A percentile compares a stretch with the other conserved stretches of the same genome.
These are phyloP conservation scores for Drosophila barbarae DNA, from an alignment of 2,888 invertebrate species.

Conservation along the genomic window DNA sequence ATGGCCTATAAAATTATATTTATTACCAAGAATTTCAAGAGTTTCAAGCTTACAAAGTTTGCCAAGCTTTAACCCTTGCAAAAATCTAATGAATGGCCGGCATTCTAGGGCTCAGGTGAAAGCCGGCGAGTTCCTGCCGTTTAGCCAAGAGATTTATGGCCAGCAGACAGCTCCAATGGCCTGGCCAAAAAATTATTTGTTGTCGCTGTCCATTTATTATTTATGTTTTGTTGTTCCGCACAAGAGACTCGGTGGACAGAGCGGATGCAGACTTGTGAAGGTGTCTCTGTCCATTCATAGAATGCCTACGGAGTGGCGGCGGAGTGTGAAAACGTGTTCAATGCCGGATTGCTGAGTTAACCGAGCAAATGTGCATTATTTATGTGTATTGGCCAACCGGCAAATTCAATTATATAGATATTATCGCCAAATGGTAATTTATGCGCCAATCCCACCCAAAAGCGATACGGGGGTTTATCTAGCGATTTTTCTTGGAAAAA, in stretches of 20 bases:
- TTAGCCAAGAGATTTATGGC: slow-evolving; percentile 23
- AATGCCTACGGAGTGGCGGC: slow-evolving; percentile 18
- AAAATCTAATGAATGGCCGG: slow-evolving; percentile 10
- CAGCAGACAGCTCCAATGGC: slow-evolving; percentile 32
- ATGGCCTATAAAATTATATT: not conserved
- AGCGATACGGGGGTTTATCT: slow-evolving; percentile 7
- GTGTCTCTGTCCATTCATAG: slow-evolving; percentile 31
- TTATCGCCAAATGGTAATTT: slow-evolving; percentile 27
- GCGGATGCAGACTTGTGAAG: slow-evolving; percentile 22
- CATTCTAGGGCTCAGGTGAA: slow-evolving; percentile 33
- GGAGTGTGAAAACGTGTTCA: slow-evolving; percentile 22
- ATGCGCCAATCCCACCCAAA: slow-evolving; percentile 3
- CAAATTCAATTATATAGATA: slow-evolving; percentile 35
- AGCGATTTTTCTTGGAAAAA: slow-evolving; percentile 12
- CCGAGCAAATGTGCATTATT: slow-evolving; percentile 23
- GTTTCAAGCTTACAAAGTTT: slow-evolving; percentile 5
- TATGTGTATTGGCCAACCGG: slow-evolving; percentile 31
- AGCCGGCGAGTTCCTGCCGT: slow-evolving; percentile 9
- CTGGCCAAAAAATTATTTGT: slow-evolving; percentile 31
- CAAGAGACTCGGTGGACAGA: not conserved
- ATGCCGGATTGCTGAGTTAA: slow-evolving; percentile 10
- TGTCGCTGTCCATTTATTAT: slow-evolving; percentile 36
- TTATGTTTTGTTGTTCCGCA: slow-evolving; percentile 22
- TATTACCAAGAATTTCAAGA: slow-evolving; percentile 1
- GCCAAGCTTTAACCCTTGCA: not conserved